Evolutionary conservation across 2,888 invertebrate species (phyloP).

Genomic region (Dione juno): DNA sequence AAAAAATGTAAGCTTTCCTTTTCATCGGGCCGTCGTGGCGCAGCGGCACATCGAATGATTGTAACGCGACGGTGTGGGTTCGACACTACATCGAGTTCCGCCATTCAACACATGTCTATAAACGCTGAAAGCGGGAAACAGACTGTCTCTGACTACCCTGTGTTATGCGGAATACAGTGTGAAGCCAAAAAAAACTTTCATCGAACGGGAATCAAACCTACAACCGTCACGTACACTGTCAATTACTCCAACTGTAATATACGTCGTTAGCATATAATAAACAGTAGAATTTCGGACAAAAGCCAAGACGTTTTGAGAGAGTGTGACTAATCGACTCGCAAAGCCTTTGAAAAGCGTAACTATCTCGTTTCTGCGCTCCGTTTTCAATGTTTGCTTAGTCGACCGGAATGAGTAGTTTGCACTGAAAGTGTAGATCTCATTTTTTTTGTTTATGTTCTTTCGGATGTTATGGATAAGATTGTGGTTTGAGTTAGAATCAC

Average conservation of each 20-base stretch:
- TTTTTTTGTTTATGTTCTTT: neutral
- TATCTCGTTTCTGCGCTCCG: constrained; percentile 19
- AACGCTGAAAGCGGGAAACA: no score
- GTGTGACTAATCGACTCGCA: constrained; percentile 40
- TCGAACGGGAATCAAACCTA: neutral
- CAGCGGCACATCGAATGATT: no score
- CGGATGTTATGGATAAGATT: neutral
- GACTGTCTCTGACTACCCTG: no score
- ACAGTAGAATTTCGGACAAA: constrained; percentile 3
- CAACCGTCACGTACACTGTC: neutral
- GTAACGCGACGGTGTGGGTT: no score
- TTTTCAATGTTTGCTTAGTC: constrained; percentile 21
- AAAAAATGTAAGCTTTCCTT: no score
- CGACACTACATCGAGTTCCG: no score
- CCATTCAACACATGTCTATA: no score
- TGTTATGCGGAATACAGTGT: no score
- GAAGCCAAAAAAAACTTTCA: neutral
- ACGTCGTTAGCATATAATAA: neutral
- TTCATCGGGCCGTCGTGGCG: no score
- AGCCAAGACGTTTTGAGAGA: constrained; percentile 38
- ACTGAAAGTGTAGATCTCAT: neutral
- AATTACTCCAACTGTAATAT: neutral
- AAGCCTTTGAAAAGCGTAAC: constrained; percentile 32
- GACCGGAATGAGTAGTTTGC: constrained; percentile 8
- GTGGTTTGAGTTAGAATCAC: neutral